Base-by-base conservation (phyloP, 1,140 invertebrate genomes). In the Drosophila mojavensis region DNA sequence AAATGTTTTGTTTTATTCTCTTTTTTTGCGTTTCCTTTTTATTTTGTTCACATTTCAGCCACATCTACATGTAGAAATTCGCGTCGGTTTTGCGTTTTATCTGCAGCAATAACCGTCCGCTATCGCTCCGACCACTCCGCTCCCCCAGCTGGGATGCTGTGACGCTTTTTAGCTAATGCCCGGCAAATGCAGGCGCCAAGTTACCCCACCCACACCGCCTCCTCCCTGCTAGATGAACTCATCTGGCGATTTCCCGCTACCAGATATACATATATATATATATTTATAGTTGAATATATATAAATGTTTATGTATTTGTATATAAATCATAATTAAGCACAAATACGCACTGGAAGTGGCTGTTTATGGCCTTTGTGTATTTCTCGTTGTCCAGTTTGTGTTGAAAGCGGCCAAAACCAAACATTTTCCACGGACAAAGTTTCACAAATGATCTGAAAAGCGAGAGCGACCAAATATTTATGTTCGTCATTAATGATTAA, bases 251-350 rank as follows among this genome's bases (percentile, higher is more conserved):
- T 62, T 69, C 55, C 51, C 71, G 75, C 63, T 54, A 43, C 41
- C 53, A 62, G 63, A 78, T 65, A 56, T 30, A 10, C 9, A 54
- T 13, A 30, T 17, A 30, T 26, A 39, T 54, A n/a, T 45, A 33
- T 48, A 24, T 48, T n/a, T n/a, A 17, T 48, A 45, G 9, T 33
- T 9, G 5, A 33, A 33, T 41, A 45, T 45, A 20, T 28, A 43
- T 17, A 17, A n/a, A 33, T 36, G 59, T 56, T 55, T 72, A 72
- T 73, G 59, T 67, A 68, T 77, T 68, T 73, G 59, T 79, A 60
- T 80, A 80, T 80, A 80, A 80, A 80, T 80, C 78, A 80, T 80
- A 80, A 80, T 80, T 80, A 78, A 75, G 75, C 55, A 69, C 78
- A 79, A 78, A 78, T 74, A 78, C 60, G 66, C 48, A 73, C 68